Conservation (phyloP, 2,888 invertebrate species). For the Chloroclystis v-ata region DNA sequence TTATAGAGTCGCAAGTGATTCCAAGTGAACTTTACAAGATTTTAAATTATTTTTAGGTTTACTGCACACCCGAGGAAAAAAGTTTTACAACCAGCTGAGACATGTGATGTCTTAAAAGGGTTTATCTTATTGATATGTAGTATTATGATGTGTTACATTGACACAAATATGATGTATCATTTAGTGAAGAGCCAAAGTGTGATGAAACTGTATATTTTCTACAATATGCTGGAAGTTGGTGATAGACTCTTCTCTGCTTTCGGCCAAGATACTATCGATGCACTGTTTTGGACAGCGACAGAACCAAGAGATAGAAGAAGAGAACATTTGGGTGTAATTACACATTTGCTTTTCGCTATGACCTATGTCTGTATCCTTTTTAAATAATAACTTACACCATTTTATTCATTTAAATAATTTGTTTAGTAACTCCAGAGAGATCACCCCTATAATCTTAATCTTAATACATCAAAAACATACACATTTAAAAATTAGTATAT, state of each 20-base stretch:
- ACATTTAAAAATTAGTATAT: too few relatives aligned
- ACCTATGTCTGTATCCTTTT: conserved; percentile 96
- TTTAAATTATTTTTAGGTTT: conserved; percentile 65
- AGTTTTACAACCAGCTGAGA: conserved; percentile 90
- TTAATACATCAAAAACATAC: too few relatives aligned
- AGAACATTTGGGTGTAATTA: conserved; percentile 90
- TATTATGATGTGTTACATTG: conserved; percentile 92
- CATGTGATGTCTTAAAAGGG: conserved; percentile 97
- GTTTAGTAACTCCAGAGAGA: too few relatives aligned
- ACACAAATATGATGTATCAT: conserved; percentile 99
- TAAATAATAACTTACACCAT: not conserved
- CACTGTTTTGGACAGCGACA: conserved; percentile 98
- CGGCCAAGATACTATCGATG: conserved; percentile 98
- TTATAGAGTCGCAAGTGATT: too few relatives aligned
- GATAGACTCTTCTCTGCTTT: conserved; percentile 97
- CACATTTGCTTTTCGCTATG: conserved; percentile 94
- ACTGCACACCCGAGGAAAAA: conserved; percentile 64
- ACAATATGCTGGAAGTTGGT: conserved; percentile 99
- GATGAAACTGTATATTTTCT: conserved; percentile 99
- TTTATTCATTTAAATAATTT: not conserved
- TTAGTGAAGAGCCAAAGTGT: conserved; percentile 98
- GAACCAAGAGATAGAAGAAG: conserved; percentile 91
- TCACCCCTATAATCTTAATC: too few relatives aligned
- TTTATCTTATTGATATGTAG: conserved; percentile 89
- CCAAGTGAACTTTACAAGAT: too few relatives aligned